These are phyloP conservation scores for Caerostris darwini DNA, from an alignment of 1,140 invertebrate species.

Conservation along the genomic window DNA sequence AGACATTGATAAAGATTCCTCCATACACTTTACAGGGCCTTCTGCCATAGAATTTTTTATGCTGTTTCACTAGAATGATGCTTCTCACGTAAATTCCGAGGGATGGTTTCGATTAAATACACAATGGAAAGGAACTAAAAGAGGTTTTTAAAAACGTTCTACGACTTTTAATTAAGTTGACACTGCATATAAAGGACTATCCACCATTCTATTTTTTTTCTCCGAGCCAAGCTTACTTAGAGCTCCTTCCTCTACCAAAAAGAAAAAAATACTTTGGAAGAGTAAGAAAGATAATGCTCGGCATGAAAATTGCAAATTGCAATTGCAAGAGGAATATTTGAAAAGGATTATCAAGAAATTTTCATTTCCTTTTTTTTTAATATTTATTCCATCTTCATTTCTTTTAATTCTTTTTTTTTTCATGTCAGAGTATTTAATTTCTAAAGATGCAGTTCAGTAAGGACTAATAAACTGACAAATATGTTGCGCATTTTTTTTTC, in stretches of 20 bases:
- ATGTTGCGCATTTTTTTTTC: neutral
- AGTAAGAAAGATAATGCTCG: constrained; percentile 44
- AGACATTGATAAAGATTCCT: constrained; percentile 66
- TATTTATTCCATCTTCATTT: constrained; percentile 10
- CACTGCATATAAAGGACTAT: constrained; percentile 44
- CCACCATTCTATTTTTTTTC: neutral
- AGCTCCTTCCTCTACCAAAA: neutral
- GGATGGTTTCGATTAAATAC: constrained; percentile 76
- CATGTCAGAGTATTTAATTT: neutral
- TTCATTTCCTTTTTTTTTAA: neutral
- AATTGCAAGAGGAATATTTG: constrained; percentile 55
- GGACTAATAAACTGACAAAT: constrained; percentile 26
- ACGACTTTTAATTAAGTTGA: constrained; percentile 77
- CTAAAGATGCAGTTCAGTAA: neutral
- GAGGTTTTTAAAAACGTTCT: constrained; percentile 72
- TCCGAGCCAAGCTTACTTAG: neutral
- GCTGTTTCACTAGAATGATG: constrained; percentile 20
- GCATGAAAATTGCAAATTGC: constrained; percentile 39
- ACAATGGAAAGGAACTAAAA: constrained; percentile 49
- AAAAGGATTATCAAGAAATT: constrained; percentile 62
- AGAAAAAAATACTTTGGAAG: neutral
- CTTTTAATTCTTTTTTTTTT: neutral
- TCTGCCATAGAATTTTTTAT: neutral
- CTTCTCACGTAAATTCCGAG: constrained; percentile 69
- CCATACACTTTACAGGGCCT: neutral